A percentile compares a stretch with the other conserved stretches of the same genome.
These are phyloP conservation scores for Limonius californicus DNA, from an alignment of 1,140 invertebrate genomes.

Conservation along the genomic window DNA sequence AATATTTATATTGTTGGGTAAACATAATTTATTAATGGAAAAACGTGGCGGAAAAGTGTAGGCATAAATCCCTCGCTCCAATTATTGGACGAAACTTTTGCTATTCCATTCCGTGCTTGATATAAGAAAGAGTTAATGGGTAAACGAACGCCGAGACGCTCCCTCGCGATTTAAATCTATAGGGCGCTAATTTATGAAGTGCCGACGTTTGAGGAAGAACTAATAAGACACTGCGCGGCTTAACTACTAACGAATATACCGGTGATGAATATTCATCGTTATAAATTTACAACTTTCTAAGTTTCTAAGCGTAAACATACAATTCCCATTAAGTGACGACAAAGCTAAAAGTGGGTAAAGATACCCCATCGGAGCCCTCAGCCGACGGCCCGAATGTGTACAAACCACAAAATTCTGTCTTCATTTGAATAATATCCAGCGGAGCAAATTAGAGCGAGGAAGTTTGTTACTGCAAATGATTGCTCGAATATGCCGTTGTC, in stretches of 20 bases:
- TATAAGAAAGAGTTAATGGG: no score
- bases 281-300: conserved; percentile 7
- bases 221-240: neutral
- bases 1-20: neutral
- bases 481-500: no score
- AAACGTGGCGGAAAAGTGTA: neutral
- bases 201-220: no score
- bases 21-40: neutral
- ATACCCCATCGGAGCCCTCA: neutral
- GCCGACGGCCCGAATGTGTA: neutral
- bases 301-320: conserved; percentile 5
- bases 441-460: neutral
- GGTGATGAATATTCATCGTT: conserved; percentile 4
- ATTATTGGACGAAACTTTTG: no score
- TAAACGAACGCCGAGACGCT: no score
- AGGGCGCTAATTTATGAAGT: no score
- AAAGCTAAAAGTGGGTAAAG: neutral
- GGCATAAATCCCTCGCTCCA: neutral
- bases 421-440: neutral
- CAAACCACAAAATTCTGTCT: neutral
- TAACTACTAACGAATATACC: neutral
- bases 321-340: conserved; percentile 10
- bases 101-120: no score
- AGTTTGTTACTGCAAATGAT: no score
- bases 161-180: no score